phyloP scores from a whole-genome alignment of 1,140 invertebrate genomes.

The Sesamia nonagrioides region DNA sequence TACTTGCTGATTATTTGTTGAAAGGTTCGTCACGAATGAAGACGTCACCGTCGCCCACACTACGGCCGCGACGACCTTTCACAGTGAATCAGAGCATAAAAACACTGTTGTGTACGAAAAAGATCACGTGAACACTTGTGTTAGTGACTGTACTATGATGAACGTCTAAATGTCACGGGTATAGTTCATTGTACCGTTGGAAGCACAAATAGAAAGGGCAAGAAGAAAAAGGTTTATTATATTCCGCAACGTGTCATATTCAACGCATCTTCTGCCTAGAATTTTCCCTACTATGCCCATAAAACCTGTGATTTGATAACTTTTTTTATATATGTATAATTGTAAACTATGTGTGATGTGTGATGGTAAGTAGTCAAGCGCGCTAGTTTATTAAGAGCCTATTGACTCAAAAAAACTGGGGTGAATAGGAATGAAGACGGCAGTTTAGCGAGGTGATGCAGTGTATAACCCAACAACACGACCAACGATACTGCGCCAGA shows the following conservation, averaged over 20 bases:
- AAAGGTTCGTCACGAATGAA: conserved; percentile 1
- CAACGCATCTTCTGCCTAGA: not conserved
- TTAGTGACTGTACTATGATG: not conserved
- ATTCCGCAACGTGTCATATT: not conserved
- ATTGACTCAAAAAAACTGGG: too few relatives aligned
- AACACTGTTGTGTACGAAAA: conserved; percentile 36
- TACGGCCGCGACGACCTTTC: conserved; percentile 31
- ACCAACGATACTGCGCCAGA: too few relatives aligned
- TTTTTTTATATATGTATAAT: too few relatives aligned
- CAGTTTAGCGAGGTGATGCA: too few relatives aligned
- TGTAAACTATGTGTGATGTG: too few relatives aligned
- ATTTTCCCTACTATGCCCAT: too few relatives aligned
- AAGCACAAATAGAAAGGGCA: conserved; percentile 7
- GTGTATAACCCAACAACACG: too few relatives aligned
- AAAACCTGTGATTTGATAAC: too few relatives aligned
- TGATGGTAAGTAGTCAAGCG: too few relatives aligned
- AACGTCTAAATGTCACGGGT: conserved; percentile 6
- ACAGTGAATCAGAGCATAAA: conserved; percentile 40
- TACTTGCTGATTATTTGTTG: not conserved
- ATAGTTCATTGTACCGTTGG: conserved; percentile 16
- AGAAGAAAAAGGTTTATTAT: not conserved
- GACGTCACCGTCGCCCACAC: not conserved
- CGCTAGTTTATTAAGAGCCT: too few relatives aligned
- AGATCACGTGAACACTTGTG: conserved; percentile 33
- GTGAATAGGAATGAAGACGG: too few relatives aligned